Evolutionary conservation across 2,888 invertebrate genomes (phyloP), one percentile per base, ranked within the genome.

Genomic region (Hydrotaea diabolus): DNA sequence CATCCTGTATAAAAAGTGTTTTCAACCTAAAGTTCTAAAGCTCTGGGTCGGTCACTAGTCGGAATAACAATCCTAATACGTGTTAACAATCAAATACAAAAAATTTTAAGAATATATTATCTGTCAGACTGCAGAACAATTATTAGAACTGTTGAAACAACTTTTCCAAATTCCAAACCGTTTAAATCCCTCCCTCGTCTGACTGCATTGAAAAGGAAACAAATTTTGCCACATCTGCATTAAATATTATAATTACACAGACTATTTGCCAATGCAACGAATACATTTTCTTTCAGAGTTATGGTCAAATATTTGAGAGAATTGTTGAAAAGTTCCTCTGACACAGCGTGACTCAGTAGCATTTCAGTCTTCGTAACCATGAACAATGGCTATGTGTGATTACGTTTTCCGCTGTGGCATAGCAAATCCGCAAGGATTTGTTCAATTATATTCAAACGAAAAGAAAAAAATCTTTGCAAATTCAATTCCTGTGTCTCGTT

Each of bases 211-310:
- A 13, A 49, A 49, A 13, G 59, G 43, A 64, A 46, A 59, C 39
- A 71, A 76, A 79, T 82, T 84, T 55, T 83, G 86, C 86, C 85
- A 81, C 87, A 87, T 86, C 86, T 87, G 87, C 86, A 87, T 87
- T 87, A 81, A 86, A 87, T 87, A 87, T 87, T 85, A 86, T 87
- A 87, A 86, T 86, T 87, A 83, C 81, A 78, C 77, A 86, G 85
- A 86, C 86, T 85, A 83, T 85, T 86, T 85, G 55, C 80, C 15
- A 23, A 66, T 79, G 76, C 79, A 53, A 80, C 62, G 78, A 74
- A 79, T 39, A 46, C 21, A 23, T 17, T 26, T 53, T 69, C 46
- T 43, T 76, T 36, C 55, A 19, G 64, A 76, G 21, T 82, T 77
- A 75, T 82, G 85, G 82, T 85, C 85, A 85, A 85, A 85, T 82